Conservation (phyloP, 2,888 invertebrate genomes). For the Cheilosia grossa region DNA sequence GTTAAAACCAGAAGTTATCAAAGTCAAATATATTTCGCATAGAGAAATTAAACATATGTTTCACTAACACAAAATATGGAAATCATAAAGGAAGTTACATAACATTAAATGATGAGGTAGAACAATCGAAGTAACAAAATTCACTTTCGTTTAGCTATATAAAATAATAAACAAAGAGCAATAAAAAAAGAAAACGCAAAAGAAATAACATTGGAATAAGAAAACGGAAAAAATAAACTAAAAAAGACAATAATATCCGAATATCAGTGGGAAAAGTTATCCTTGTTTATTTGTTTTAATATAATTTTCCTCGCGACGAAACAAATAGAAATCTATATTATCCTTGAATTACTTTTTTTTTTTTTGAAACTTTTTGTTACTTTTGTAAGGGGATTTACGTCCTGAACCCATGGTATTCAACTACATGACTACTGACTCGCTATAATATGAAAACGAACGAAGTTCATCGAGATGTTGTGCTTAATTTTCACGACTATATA, state of each 20-base stretch:
- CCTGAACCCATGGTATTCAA: constrained; percentile 60
- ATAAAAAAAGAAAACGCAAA: not conserved
- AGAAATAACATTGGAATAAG: not conserved
- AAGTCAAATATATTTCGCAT: not conserved
- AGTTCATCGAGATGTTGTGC: constrained; percentile 51
- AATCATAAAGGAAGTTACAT: constrained; percentile 28
- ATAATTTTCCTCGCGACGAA: constrained; percentile 20
- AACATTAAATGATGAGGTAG: not conserved
- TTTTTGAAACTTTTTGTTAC: constrained; percentile 35
- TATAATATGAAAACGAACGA: constrained; percentile 45
- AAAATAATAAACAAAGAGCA: constrained; percentile 8
- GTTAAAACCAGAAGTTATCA: not conserved
- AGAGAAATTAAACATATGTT: constrained; percentile 40
- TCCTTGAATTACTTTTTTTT: constrained; percentile 36
- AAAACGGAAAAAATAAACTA: constrained; percentile 14
- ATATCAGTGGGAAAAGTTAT: constrained; percentile 4
- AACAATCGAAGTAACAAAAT: constrained; percentile 1
- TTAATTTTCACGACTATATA: constrained; percentile 33
- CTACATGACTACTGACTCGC: constrained; percentile 62
- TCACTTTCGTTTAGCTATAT: constrained; percentile 21
- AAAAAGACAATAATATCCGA: not conserved
- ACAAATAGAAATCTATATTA: constrained; percentile 27
- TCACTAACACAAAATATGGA: not conserved
- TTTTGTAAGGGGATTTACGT: constrained; percentile 48
- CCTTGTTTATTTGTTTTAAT: constrained; percentile 21